Evolutionary conservation across 2,888 invertebrate genomes (phyloP).

Genomic region (Cataglyphis albicans): DNA sequence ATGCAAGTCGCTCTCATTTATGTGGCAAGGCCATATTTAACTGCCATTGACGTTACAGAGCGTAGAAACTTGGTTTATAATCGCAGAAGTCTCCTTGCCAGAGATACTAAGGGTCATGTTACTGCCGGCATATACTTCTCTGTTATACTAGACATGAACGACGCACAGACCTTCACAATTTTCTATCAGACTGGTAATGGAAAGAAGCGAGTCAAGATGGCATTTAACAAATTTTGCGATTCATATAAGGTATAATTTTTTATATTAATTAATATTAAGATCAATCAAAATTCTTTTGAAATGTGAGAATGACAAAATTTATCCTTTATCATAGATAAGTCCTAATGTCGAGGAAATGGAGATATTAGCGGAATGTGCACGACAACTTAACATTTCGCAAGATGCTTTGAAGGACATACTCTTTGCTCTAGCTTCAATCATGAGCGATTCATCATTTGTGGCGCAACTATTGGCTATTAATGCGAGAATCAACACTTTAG

Average conservation of each 20-base stretch:
- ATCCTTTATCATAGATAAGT: conserved; percentile 75
- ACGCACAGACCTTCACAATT: conserved; percentile 88
- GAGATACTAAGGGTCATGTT: conserved; percentile 94
- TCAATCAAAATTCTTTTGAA: background rate
- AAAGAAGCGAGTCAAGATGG: conserved; percentile 91
- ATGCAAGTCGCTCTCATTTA: conserved; percentile 92
- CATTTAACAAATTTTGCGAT: conserved; percentile 90
- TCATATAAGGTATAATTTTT: conserved; percentile 87
- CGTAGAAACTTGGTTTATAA: conserved; percentile 95
- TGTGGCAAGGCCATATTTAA: conserved; percentile 92
- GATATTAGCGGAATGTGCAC: conserved; percentile 90
- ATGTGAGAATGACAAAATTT: background rate
- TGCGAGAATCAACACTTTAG: conserved; percentile 92
- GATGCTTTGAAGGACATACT: conserved; percentile 89
- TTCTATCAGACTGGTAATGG: conserved; percentile 91
- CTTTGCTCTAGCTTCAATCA: conserved; percentile 89
- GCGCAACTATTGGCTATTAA: conserved; percentile 93
- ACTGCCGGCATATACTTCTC: conserved; percentile 95
- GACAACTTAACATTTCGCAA: conserved; percentile 90
- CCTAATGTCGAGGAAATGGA: conserved; percentile 87
- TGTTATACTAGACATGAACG: conserved; percentile 87
- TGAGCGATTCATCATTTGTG: conserved; percentile 91
- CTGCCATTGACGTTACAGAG: conserved; percentile 94
- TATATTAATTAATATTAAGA: conserved; percentile 7
- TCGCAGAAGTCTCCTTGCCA: conserved; percentile 92